These are phyloP conservation scores for Cirrhinus mrigala DNA, from an alignment of 2,797 vertebrate species.

Conservation along the genomic window DNA sequence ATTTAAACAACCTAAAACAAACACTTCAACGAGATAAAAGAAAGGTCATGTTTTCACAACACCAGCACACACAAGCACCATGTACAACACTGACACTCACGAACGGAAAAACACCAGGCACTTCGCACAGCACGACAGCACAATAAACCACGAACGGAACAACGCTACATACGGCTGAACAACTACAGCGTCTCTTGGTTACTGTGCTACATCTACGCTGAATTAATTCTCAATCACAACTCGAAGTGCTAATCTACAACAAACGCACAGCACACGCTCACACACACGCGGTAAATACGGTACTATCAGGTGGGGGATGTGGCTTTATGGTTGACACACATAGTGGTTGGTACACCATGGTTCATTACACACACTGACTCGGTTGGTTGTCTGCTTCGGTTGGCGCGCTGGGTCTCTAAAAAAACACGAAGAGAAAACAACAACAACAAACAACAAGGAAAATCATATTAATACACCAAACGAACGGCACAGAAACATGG, in stretches of 20 bases:
- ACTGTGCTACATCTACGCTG: constrained; percentile 81
- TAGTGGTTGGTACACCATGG: constrained; percentile 88
- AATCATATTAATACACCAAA: constrained; percentile 89
- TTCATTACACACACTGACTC: constrained; percentile 89
- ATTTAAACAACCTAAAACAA: constrained; percentile 68
- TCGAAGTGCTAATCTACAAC: constrained; percentile 72
- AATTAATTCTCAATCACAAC: constrained; percentile 78
- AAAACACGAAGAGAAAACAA: constrained; percentile 83
- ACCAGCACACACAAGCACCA: constrained; percentile 79
- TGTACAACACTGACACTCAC: constrained; percentile 79
- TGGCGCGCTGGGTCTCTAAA: constrained; percentile 84
- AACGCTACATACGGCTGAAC: constrained; percentile 83
- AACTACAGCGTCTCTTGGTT: constrained; percentile 77
- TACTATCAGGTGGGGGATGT: constrained; percentile 82
- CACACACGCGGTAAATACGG: constrained; percentile 71
- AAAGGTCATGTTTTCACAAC: constrained; percentile 71
- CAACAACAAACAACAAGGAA: constrained; percentile 83
- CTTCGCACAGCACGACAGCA: constrained; percentile 71
- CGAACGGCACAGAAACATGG: constrained; percentile 74
- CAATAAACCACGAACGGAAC: constrained; percentile 80
- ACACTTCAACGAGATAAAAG: constrained; percentile 65
- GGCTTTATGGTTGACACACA: constrained; percentile 86
- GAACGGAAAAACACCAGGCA: constrained; percentile 64
- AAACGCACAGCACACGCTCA: constrained; percentile 69
- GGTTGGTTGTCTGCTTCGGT: constrained; percentile 85